Evolutionary conservation across 2,113 vertebrate genomes (phyloP).

Genomic region (Vireo altiloquus): DNA sequence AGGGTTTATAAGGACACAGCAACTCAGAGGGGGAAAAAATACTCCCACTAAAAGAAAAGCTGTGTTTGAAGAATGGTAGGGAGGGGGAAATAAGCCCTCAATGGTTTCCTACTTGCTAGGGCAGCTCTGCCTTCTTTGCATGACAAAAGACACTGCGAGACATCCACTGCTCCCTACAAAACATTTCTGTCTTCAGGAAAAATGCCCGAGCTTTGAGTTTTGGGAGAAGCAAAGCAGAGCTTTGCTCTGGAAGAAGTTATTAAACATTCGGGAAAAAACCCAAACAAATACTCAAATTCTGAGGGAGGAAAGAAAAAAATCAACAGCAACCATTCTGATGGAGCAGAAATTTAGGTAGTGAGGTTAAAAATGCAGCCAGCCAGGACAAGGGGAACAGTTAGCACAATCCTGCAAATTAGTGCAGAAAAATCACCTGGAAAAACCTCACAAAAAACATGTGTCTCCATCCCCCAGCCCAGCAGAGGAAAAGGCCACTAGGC

Average conservation of each 20-base stretch:
- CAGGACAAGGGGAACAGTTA: neutral
- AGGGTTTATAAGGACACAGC: neutral
- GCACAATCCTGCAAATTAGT: neutral
- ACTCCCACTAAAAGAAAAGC: neutral
- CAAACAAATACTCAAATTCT: neutral
- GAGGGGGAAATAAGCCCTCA: neutral
- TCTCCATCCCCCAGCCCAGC: neutral
- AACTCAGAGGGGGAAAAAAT: neutral
- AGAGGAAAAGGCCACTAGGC: neutral
- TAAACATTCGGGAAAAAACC: neutral
- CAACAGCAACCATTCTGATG: neutral
- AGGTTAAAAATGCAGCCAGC: neutral
- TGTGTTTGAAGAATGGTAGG: neutral
- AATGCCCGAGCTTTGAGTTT: fast-evolving
- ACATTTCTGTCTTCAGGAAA: neutral
- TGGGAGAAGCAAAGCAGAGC: neutral
- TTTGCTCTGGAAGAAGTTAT: neutral
- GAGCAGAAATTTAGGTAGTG: neutral
- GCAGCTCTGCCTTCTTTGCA: neutral
- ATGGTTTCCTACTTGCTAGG: neutral
- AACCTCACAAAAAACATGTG: neutral
- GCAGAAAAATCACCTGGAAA: neutral
- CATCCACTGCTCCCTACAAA: neutral
- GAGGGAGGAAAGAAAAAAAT: neutral
- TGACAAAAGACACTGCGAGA: neutral